phyloP scores from a whole-genome alignment of 53 echinoderm and acorn worm species.

The Patiria pectinifera region DNA sequence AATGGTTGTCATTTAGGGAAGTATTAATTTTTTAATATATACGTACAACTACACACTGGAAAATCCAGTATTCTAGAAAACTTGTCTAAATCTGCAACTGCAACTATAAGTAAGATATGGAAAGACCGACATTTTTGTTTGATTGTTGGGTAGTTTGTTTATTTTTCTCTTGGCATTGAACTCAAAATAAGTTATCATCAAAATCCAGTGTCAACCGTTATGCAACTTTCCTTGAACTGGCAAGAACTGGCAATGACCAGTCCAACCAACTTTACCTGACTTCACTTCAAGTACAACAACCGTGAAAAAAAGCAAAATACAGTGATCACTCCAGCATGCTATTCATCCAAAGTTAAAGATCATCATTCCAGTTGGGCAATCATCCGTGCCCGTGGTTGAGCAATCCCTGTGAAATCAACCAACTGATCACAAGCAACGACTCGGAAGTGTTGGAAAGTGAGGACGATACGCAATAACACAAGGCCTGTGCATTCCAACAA shows the following conservation, averaged over 20 bases:
- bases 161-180: too few species aligned
- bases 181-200: too few species aligned
- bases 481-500: background rate
- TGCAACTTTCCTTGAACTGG: background rate
- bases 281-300: background rate
- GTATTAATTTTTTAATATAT: too few species aligned
- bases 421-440: background rate
- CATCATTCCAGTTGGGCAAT: background rate
- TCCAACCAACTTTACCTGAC: background rate
- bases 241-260: background rate
- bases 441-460: background rate
- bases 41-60: too few species aligned
- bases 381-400: background rate
- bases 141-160: too few species aligned
- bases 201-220: too few species aligned
- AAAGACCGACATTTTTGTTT: background rate
- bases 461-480: background rate
- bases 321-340: constrained; percentile 1
- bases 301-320: background rate
- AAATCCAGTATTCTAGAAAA: too few species aligned
- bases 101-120: too few species aligned
- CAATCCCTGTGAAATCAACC: constrained; percentile 19
- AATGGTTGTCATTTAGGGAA: too few species aligned
- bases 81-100: too few species aligned
- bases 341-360: constrained; percentile 22